Conservation (phyloP, 2,888 invertebrate species). For the Spodoptera littoralis region DNA sequence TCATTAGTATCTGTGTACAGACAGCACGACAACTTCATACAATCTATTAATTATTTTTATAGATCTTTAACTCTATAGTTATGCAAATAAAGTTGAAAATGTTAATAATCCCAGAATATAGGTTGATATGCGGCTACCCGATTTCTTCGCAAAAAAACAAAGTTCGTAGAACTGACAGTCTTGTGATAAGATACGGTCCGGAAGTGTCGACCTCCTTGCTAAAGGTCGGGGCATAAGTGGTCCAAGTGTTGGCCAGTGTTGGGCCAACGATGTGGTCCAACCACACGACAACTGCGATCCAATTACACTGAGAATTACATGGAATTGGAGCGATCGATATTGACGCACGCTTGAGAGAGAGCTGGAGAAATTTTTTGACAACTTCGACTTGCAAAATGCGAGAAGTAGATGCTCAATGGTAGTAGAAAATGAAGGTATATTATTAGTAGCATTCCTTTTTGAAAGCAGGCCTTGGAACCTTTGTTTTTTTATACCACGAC, state of each 20-base stretch:
- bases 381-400: too few relatives aligned
- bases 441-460: too few relatives aligned
- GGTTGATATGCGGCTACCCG: slow-evolving; percentile 1
- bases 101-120: too few relatives aligned
- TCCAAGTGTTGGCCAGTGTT: slow-evolving; percentile 43
- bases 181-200: slow-evolving; percentile 56
- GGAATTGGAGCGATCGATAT: slow-evolving; percentile 53
- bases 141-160: slow-evolving; percentile 43
- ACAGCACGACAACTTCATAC: too few relatives aligned
- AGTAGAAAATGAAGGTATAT: too few relatives aligned
- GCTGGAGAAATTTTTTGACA: slow-evolving; percentile 45
- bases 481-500: too few relatives aligned
- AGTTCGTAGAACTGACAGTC: slow-evolving; percentile 28
- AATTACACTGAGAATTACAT: slow-evolving; percentile 55
- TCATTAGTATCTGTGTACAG: slow-evolving; percentile 1
- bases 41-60: too few relatives aligned
- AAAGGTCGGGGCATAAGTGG: slow-evolving; percentile 70
- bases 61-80: too few relatives aligned
- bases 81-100: too few relatives aligned
- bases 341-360: slow-evolving; percentile 22
- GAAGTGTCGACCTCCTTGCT: slow-evolving; percentile 66
- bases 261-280: slow-evolving; percentile 37
- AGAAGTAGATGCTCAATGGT: too few relatives aligned
- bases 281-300: slow-evolving; percentile 28
- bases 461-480: too few relatives aligned